phyloP scores from a whole-genome alignment of 1,140 invertebrate species.

The honey bee (Apis mellifera) region DNA sequence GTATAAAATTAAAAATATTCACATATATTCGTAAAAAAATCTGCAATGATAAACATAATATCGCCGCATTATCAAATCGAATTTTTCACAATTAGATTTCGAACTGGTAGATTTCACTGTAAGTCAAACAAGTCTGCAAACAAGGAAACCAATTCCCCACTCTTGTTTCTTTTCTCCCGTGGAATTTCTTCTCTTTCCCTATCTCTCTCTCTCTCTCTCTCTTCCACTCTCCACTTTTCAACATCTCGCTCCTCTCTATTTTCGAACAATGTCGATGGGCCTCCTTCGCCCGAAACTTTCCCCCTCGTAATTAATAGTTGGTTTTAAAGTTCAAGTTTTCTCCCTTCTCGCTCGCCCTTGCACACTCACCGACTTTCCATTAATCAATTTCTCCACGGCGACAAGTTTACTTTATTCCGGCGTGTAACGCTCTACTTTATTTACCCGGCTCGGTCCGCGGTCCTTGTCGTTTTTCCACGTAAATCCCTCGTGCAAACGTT shows the following conservation, averaged over 20 bases:
- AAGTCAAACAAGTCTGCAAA: conserved; percentile 2
- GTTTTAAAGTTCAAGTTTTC: conserved; percentile 29
- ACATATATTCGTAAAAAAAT: too few relatives aligned
- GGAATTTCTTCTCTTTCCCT: neutral
- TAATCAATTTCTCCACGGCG: conserved; percentile 34
- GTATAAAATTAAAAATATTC: too few relatives aligned
- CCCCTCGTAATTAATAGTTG: conserved; percentile 39
- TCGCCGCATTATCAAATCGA: neutral
- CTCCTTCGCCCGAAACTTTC: conserved; percentile 4
- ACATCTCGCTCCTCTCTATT: neutral
- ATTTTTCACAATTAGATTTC: neutral
- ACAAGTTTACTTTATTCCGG: conserved; percentile 45
- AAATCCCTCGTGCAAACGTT: conserved; percentile 11
- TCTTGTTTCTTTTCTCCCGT: neutral
- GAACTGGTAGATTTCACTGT: neutral
- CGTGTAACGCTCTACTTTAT: conserved; percentile 29
- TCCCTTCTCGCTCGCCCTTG: neutral
- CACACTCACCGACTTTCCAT: neutral
- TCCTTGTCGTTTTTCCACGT: conserved; percentile 12
- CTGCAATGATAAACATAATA: too few relatives aligned
- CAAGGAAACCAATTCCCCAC: neutral
- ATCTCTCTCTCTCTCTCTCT: too few relatives aligned
- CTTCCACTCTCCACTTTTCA: too few relatives aligned
- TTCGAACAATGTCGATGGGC: neutral
- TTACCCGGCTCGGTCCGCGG: conserved; percentile 1